These are phyloP conservation scores for Aleiodes sp. DNA, from an alignment of 1,140 invertebrate genomes.

Conservation along the genomic window DNA sequence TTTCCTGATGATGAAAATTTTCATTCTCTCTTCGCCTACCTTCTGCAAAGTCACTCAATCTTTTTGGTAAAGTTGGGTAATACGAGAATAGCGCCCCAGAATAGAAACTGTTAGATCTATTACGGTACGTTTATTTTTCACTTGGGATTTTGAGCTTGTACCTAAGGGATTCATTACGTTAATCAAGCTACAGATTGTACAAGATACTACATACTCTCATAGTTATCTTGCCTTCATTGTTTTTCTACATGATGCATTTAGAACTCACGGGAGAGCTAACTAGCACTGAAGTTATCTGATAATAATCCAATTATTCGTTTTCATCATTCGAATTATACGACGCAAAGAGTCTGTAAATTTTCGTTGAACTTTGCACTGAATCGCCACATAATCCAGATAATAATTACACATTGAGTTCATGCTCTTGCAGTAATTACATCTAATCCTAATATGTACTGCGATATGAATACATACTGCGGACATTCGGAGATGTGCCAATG, in stretches of 20 bases:
- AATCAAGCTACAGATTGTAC: not conserved
- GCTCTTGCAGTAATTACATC: not conserved
- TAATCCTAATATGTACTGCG: too few relatives aligned
- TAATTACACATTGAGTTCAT: not conserved
- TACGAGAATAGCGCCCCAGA: not conserved
- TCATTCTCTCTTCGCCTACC: not conserved
- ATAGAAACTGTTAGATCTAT: not conserved
- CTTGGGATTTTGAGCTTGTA: not conserved
- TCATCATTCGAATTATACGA: too few relatives aligned
- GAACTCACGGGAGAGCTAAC: too few relatives aligned
- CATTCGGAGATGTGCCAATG: not conserved
- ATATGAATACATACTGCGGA: too few relatives aligned
- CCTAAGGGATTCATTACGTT: not conserved
- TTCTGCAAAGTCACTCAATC: conserved; percentile 13
- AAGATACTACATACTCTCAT: not conserved
- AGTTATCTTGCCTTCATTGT: not conserved
- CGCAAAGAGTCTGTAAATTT: too few relatives aligned
- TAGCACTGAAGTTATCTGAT: too few relatives aligned
- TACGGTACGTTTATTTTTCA: not conserved
- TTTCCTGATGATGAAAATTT: conserved; percentile 1
- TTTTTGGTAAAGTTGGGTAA: conserved; percentile 3
- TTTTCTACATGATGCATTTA: too few relatives aligned
- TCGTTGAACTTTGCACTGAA: too few relatives aligned
- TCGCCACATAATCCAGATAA: conserved; percentile 5
- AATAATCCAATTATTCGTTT: too few relatives aligned